Base-by-base conservation (phyloP, 2,888 invertebrate genomes). In the Metallyticus violacea region DNA sequence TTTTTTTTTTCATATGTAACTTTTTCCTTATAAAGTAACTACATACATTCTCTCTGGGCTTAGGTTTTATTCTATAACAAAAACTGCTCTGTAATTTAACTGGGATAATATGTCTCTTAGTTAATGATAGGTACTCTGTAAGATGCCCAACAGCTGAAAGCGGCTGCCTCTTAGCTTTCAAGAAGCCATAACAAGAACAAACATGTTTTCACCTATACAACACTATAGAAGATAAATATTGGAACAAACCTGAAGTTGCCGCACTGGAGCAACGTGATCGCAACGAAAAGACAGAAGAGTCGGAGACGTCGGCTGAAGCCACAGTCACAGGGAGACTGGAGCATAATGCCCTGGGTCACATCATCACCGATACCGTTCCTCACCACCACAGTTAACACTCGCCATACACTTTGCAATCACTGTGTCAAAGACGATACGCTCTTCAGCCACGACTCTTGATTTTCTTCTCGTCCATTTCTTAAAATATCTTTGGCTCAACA, bases 241-340 rank as follows among this genome's bases (percentile, higher is more conserved):
- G 40, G 40, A 62, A 62, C 40, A 62, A 79, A 88, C 88, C 88
- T 88, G 88, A 88, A 85, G 77, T 86, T 85, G 76, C 85, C 87
- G 77, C 40, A 81, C 77, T 87, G 87, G 81, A 88, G 79, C 1
- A 88, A 77, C 26, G 85, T 85, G 40, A 87, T 79, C 29, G 86
- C 88, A 77, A 85, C 78, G 30, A 88, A 79, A 78, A 88, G 79
- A 81, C 85, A 87, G 84, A 88, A 85, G n/a, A 87, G 81, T 77
- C 88, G 87, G 85, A 85, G 85, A 85, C 85, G 86, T 87, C 85
- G 86, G 86, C 85, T 80, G n/a, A 62, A 7, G 79, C 86, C 40
- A 86, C 86, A 76, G 83, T 62, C 40, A 62, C 83, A 83, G 25
- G 28, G 85, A 87, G 86, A 81, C 85, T 79, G 79, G 80, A 77